Evolutionary conservation across 2,113 vertebrate species (phyloP), one percentile per base, ranked within the genome.

Genomic region (Paracanthobrama guichenoti): DNA sequence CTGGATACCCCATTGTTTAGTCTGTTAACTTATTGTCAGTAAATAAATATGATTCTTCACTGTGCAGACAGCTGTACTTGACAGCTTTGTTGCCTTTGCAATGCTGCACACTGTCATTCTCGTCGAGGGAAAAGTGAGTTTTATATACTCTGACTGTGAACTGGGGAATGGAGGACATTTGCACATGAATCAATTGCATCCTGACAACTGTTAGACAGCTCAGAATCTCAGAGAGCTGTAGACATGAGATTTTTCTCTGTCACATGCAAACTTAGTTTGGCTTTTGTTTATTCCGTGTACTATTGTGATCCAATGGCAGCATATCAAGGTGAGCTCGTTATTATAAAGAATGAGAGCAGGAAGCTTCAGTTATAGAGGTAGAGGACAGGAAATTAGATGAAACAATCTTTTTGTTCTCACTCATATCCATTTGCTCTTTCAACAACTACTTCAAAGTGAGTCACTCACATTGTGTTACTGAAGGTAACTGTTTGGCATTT

Each of bases 171-270:
- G 95, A 95, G 94, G 64, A 96, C 96, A 98, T 98, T 96, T 95
- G 93, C 95, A 97, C 96, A 96, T 97, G 96, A 97, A 97, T 98
- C 97, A 97, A 94, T 96, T 97, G 97, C 92, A 91, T 91, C 87
- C 94, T 97, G 96, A 96, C 94, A 86, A 94, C 92, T 94, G 90
- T 0, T 90, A 91, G 94, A 96, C 95, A 95, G 90, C 94, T 96
- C 93, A 91, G 91, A 95, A 95, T 93, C 93, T 92, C 92, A 80
- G 89, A 91, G 91, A 94, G 92, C 93, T 93, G 93, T 93, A 92
- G 93, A 91, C 88, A 86, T 90, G 86, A 91, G 84, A 82, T 87
- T 91, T 91, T 94, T 90, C 92, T 90, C 94, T 86, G 88, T 88
- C 85, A 86, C 89, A 87, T 91, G 88, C 90, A 89, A 92, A 93